Percentiles rank a stretch among this genome's conserved stretches.
Evolutionary conservation across 2,113 vertebrate species (phyloP).

Genomic region (Emydocephalus ijimae): DNA sequence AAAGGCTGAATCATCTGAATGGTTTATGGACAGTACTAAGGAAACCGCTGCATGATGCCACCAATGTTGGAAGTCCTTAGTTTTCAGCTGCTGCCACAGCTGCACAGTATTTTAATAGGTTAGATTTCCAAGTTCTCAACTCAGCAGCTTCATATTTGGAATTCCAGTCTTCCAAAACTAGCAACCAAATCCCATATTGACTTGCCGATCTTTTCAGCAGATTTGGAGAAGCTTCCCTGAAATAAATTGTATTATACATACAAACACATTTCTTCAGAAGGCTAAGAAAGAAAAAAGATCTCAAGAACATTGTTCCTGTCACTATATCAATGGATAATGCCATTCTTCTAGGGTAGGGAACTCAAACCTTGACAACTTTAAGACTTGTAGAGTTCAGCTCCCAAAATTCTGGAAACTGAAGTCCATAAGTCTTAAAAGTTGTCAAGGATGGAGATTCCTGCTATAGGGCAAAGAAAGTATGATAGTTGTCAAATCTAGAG

Average conservation of each 20-base stretch:
- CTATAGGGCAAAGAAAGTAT: background rate
- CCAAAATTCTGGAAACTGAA: too few species aligned
- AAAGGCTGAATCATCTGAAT: background rate
- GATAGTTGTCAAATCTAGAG: background rate
- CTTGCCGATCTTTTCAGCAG: background rate
- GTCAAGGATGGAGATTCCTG: too few species aligned
- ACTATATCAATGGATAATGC: background rate
- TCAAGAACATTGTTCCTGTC: too few species aligned
- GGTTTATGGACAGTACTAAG: background rate
- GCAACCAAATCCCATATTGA: background rate
- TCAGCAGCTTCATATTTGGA: background rate
- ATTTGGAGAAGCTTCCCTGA: background rate
- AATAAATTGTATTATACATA: background rate
- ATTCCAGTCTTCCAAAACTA: background rate
- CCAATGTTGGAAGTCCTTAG: background rate
- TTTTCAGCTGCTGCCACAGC: too few species aligned
- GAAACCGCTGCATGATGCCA: background rate
- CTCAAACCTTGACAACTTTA: too few species aligned
- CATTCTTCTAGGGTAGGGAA: background rate
- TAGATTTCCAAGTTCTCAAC: background rate
- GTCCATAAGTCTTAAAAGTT: too few species aligned
- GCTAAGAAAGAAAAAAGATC: background rate
- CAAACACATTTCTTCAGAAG: background rate
- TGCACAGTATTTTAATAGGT: background rate
- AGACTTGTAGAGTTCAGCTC: too few species aligned